Conservation (phyloP, 2,797 vertebrate genomes). For the Trachurus trachurus region DNA sequence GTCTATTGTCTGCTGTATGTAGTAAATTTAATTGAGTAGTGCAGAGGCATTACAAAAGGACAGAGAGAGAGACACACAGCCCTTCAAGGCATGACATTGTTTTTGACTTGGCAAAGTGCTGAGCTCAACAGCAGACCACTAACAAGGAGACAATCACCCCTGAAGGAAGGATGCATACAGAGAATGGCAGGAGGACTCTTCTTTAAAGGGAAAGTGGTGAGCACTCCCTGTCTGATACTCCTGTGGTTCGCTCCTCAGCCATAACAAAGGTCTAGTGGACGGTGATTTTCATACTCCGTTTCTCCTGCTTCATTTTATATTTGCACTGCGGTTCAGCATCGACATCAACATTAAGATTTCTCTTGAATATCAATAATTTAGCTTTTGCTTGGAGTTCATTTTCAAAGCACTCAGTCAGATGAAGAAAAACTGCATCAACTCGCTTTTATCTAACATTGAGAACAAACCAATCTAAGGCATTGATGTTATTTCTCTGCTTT, state of each 20-base stretch:
- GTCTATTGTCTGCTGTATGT: conserved; percentile 60
- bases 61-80: conserved; percentile 69
- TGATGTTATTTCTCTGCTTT: conserved; percentile 76
- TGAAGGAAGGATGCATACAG: conserved; percentile 73
- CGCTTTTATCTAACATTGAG: conserved; percentile 76
- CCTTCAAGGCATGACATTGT: conserved; percentile 83
- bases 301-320: conserved; percentile 54
- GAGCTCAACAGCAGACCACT: conserved; percentile 83
- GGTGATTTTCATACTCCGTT: conserved; percentile 48
- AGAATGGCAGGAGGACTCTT: conserved; percentile 71
- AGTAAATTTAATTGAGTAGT: conserved; percentile 76
- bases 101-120: conserved; percentile 86
- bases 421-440: conserved; percentile 65
- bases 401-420: conserved; percentile 76
- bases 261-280: conserved; percentile 60
- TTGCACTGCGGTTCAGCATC: conserved; percentile 53
- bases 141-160: conserved; percentile 80
- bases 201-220: conserved; percentile 67
- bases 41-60: conserved; percentile 71
- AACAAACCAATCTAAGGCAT: conserved; percentile 75
- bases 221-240: conserved; percentile 52
- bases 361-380: conserved; percentile 81
- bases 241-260: conserved; percentile 56
- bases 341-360: conserved; percentile 69
- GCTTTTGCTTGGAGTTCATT: conserved; percentile 77